Base-by-base conservation (phyloP, 2,797 vertebrate species). In the Pipistrellus kuhlii region DNA sequence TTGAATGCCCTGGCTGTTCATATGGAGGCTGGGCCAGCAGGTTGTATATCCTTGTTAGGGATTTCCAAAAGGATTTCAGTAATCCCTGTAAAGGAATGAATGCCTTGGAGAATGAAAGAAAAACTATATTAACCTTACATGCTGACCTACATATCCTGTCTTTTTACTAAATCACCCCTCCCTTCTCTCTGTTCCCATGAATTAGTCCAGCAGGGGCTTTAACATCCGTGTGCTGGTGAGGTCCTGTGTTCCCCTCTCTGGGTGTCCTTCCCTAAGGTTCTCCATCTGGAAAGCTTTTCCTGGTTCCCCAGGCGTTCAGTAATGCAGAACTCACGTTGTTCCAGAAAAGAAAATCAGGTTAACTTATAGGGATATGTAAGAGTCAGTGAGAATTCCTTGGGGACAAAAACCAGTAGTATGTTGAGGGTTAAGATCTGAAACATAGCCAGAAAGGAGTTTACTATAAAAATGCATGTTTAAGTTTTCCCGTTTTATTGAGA, bases 391-490 rank as follows among this genome's bases (percentile, higher is more conserved):
- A 86, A 72, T 91, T 88, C 48, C 11, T 10, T 51, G 32, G 27
- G 55, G 30, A 76, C 12, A 30, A 88, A 68, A 82, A 38, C 32
- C 17, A 27, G 9, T 57, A 27, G 14, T 64, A 25, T 48, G 80
- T 77, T 90, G 80, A 90, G 71, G 57, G 20, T 85, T 93, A 81
- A 23, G 30, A 13, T 73, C 75, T 44, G 62, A 94, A 91, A 85
- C 55, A 83, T 15, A n/a, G 18, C 35, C 6, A 59, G 48, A 77
- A 88, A 48, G 46, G 76, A 94, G 51, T 41, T 41, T 44, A 38
- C 27, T 80, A 18, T 71, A 44, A 78, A 92, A 84, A 41, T 41
- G 6, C 10, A 6, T 4, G 2, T 76, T n/a, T 68, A 25, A 38
- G 18, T n/a, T 78, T 51, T 11, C 25, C 59, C 2, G 2, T 55